phyloP scores from a whole-genome alignment of 2,888 invertebrate genomes.

The Lysandra bellargus region DNA sequence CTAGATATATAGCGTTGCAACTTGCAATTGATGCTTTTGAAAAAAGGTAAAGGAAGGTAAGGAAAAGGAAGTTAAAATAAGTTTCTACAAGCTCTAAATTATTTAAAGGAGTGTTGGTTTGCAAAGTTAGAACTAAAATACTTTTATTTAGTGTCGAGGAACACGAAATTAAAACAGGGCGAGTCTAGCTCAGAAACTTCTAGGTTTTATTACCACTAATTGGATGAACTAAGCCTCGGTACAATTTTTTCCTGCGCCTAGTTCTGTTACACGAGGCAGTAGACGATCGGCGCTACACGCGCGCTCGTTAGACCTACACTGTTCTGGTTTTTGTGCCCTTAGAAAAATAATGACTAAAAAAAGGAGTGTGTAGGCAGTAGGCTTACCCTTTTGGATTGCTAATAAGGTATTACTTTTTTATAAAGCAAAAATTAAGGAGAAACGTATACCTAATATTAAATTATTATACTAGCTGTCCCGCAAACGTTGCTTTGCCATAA shows the following conservation, averaged over 20 bases:
- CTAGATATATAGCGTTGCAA: too few relatives aligned
- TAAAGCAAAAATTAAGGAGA: neutral
- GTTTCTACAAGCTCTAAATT: neutral
- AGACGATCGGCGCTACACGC: neutral
- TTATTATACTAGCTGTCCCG: too few relatives aligned
- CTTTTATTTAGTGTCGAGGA: neutral
- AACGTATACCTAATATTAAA: too few relatives aligned
- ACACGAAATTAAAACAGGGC: neutral
- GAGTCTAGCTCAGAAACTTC: neutral
- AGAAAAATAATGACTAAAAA: neutral
- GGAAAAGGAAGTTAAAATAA: neutral
- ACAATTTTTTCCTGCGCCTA: neutral
- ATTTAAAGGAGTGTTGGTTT: neutral
- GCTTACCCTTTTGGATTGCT: neutral
- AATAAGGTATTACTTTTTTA: neutral
- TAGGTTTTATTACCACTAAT: slow-evolving; percentile 13
- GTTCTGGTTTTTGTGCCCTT: neutral
- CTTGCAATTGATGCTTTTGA: too few relatives aligned
- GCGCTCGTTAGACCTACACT: slow-evolving; percentile 3
- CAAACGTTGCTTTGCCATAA: too few relatives aligned
- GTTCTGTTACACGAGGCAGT: neutral
- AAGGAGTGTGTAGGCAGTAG: neutral
- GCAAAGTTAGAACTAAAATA: neutral
- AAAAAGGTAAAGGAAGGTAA: too few relatives aligned
- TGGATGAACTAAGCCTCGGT: neutral